Conservation (phyloP, 92 coral and sea anemone species). For the Pocillopora grandis region DNA sequence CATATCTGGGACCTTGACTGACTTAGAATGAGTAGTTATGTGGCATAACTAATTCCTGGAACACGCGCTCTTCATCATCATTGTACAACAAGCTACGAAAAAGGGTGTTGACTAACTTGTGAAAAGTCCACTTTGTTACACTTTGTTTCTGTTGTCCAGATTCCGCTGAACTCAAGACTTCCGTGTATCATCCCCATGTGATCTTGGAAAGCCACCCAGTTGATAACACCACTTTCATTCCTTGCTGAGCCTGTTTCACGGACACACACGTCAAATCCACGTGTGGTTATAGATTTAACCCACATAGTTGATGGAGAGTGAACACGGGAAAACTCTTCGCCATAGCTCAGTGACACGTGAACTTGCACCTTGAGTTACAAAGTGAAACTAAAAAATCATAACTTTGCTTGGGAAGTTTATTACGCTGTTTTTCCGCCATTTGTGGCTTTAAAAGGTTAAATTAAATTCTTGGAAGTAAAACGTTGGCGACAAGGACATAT, state of each 20-base stretch:
- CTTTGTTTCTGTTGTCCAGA: neutral
- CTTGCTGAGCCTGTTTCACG: conserved; percentile 34
- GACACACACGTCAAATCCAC: conserved; percentile 39
- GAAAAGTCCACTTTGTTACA: neutral
- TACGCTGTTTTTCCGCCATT: no score
- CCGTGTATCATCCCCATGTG: neutral
- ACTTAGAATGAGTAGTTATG: no score
- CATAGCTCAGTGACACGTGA: conserved; percentile 40
- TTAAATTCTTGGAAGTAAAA: no score
- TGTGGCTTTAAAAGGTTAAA: no score
- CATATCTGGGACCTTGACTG: no score
- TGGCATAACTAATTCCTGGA: rapidly evolving
- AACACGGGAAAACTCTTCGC: conserved; percentile 5
- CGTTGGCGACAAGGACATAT: no score
- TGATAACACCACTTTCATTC: conserved; percentile 37
- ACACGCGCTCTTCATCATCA: no score
- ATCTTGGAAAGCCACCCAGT: conserved; percentile 45
- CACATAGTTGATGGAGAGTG: conserved; percentile 51
- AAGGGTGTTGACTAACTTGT: neutral
- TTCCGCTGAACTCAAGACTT: neutral
- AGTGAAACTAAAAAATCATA: no score
- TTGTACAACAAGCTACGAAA: neutral
- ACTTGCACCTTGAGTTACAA: neutral
- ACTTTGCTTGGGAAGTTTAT: no score
- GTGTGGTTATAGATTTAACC: conserved; percentile 31